These are phyloP conservation scores for Drosophila pachea DNA, from an alignment of 1,140 invertebrate species.

Conservation along the genomic window DNA sequence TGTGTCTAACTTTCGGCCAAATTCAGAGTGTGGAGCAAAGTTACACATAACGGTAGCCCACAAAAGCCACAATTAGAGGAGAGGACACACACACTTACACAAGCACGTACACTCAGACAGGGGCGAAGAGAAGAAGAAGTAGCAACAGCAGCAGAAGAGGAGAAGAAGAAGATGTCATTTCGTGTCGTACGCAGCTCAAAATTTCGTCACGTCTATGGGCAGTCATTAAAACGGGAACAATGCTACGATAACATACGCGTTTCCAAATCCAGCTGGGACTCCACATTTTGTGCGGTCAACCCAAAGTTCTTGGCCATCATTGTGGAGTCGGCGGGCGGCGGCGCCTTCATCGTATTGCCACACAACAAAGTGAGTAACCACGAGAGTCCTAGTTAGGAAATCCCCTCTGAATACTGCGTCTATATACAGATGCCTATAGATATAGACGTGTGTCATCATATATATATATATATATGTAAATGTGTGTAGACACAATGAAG, in stretches of 20 bases:
- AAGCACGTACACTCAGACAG: too few species aligned
- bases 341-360: conserved; percentile 98
- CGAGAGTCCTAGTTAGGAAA: conserved; percentile 7
- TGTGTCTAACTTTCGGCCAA: background rate
- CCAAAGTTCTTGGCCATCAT: conserved; percentile 99
- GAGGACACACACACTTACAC: background rate
- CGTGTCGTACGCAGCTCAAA: conserved; percentile 97
- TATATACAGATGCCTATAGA: conserved; percentile 8
- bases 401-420: conserved; percentile 15
- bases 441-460: conserved; percentile 11
- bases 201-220: conserved; percentile 99
- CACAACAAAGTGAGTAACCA: conserved; percentile 91
- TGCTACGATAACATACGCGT: conserved; percentile 99
- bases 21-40: conserved; percentile 5
- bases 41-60: conserved; percentile 17
- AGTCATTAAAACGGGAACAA: conserved; percentile 96
- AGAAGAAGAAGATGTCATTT: conserved; percentile 89
- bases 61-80: conserved; percentile 6
- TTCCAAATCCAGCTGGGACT: conserved; percentile 99
- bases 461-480: background rate
- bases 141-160: conserved; percentile 1
- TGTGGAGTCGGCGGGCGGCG: conserved; percentile 98
- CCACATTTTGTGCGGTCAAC: conserved; percentile 99
- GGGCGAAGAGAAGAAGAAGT: background rate
- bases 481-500: conserved; percentile 39